Base-by-base conservation (phyloP, 2,113 vertebrate species). In the Leiothrix lutea region DNA sequence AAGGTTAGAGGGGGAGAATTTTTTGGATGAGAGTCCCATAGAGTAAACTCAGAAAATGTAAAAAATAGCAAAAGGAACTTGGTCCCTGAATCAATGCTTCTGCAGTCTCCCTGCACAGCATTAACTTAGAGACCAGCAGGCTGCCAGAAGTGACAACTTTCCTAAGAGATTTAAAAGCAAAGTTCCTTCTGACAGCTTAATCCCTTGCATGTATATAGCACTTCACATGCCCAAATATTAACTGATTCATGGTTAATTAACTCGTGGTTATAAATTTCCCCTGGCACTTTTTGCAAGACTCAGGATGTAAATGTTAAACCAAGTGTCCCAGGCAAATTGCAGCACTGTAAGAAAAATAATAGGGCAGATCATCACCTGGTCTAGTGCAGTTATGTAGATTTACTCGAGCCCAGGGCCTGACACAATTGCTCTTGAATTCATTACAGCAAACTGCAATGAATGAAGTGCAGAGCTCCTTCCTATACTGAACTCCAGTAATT, bases 211-310 rank as follows among this genome's bases (percentile, higher is more conserved):
- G 86, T 92, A 95, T 81, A 81, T 94, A 92, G 80, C 94, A 97
- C 92, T 95, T 95, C 95, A 94, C 92, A 56, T 95, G 77, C 86
- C 88, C 89, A 86, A 92, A 96, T 97, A 95, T 87, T 84, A 95
- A 91, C 89, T 91, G 94, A 94, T 95, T 96, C 95, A 95, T 95
- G 80, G 91, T 89, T 97, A 95, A 97, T 96, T 97, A 96, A 95
- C 83, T 89, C 28, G 11, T 48, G 92, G 86, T 42, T 92, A 92
- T 95, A 96, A 94, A 97, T 97, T 95, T 96, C 45, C 45, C 61
- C 57, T 84, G 83, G 89, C 94, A 96, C 53, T 65, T 94, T 92
- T 67, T 92, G 69, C 80, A 94, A 81, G 86, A 12, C 38, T 90
- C 83, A 84, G 80, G 86, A 94, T 90, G 86, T 88, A 56, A 94